Base-by-base conservation (phyloP, 2,888 invertebrate species). In the Chydorus sphaericus region DNA sequence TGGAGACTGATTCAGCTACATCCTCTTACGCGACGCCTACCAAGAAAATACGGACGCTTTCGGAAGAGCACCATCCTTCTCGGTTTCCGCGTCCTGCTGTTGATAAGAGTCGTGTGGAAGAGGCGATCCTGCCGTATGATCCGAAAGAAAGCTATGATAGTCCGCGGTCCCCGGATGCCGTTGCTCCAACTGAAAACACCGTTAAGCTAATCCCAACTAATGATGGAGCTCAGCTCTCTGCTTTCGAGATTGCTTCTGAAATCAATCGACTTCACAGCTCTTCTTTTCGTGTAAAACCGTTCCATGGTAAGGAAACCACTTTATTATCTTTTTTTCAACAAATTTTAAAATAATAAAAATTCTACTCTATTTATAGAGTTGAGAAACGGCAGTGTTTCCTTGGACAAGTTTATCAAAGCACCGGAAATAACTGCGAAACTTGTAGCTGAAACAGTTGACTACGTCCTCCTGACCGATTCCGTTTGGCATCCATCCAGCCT, bases 341-440 rank as follows among this genome's bases (percentile, higher is more conserved):
- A 11, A 1, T n/a, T 50, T 31, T 8, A 20, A 29, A 16, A 31
- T 7, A 14, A 18, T 30, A n/a, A n/a, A n/a, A n/a, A n/a, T n/a
- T n/a, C n/a, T n/a, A n/a, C 14, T 20, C 23, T 10, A 23, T 52
- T 52, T 31, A n/a, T n/a, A 52, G 52, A 52, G 36, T 31, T 36
- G n/a, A 52, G 23, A 36, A 52, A 52, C 14, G 26, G 33, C 16
- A 33, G 26, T 23, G 2, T 8, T 20, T 10, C 18, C 14, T 20
- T 52, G 1, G 11, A 18, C 52, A 16, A 20, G 2, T 16, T 52
- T 10, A 23, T 52, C 31, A 37, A 52, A 36, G 37, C 29, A 3
- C 20, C 26, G 11, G 52, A 52, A 11, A 11, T 31, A 10, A 20
- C 23, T 18, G 23, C 8, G 5, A 37, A 52, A 7, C 18, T 20